Percentiles rank a stretch among this genome's conserved stretches.
Conservation (phyloP, 2,888 invertebrate genomes). For the Stegana nigrithorax region DNA sequence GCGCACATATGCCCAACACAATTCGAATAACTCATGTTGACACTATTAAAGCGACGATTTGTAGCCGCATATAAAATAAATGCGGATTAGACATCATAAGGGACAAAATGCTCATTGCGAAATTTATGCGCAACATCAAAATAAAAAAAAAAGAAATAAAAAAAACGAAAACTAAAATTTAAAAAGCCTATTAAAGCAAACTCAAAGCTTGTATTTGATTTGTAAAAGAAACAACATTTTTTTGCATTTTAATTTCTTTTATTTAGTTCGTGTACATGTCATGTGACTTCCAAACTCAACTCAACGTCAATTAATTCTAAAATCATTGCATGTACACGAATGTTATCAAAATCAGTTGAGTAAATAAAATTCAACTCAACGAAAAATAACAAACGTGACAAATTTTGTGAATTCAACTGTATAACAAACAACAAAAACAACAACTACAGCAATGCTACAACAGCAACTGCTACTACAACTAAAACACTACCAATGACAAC, state of each 20-base stretch:
- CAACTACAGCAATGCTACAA: conserved; percentile 10
- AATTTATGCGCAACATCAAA: conserved; percentile 54
- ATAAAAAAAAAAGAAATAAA: neutral
- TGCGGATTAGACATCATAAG: conserved; percentile 69
- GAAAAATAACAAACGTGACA: conserved; percentile 63
- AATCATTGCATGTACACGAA: conserved; percentile 62
- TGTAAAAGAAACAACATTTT: too few relatives aligned
- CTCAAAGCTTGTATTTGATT: too few relatives aligned
- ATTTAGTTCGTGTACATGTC: neutral
- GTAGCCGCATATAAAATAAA: conserved; percentile 69
- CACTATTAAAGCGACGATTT: conserved; percentile 69
- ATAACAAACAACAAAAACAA: conserved; percentile 28
- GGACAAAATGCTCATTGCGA: conserved; percentile 67
- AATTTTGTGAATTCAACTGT: conserved; percentile 62
- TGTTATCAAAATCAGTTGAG: conserved; percentile 67
- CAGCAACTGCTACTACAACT: neutral
- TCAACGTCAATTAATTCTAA: conserved; percentile 44
- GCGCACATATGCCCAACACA: conserved; percentile 17
- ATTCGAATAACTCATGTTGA: conserved; percentile 66
- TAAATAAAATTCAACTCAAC: conserved; percentile 58
- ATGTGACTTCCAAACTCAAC: neutral
- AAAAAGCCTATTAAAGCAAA: too few relatives aligned
- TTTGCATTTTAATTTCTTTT: too few relatives aligned
- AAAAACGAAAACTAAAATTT: too few relatives aligned
- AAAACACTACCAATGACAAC: conserved; percentile 25